Conservation (phyloP, 1,140 invertebrate species). For the Eriocheir sinensis region DNA sequence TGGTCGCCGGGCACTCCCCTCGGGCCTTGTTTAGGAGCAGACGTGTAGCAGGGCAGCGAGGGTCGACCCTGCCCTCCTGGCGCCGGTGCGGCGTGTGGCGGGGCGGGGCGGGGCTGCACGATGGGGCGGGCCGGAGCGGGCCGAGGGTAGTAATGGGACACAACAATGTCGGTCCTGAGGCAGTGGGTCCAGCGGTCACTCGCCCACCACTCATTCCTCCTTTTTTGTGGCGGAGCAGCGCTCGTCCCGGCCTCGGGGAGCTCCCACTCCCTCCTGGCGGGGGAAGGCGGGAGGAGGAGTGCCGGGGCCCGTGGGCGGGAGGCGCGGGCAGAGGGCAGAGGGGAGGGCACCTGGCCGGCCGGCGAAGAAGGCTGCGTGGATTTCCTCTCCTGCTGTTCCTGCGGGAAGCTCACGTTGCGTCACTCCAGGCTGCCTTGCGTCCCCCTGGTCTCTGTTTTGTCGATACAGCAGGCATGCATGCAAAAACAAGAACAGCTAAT, state of each 20-base stretch:
- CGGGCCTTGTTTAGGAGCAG: background rate
- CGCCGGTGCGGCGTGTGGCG: background rate
- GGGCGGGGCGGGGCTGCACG: background rate
- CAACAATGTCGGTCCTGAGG: slow-evolving; percentile 4
- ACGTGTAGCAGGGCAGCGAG: background rate
- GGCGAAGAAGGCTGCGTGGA: background rate
- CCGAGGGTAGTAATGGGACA: background rate
- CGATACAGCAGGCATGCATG: no score
- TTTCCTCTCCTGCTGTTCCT: background rate
- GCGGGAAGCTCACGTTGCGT: background rate
- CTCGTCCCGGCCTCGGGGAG: background rate
- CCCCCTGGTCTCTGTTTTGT: no score
- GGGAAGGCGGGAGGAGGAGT: no score
- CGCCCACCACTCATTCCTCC: slow-evolving; percentile 1
- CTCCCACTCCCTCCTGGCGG: background rate
- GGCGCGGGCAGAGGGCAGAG: background rate
- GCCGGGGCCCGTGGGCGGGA: no score
- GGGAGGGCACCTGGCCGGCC: background rate
- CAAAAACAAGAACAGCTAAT: no score
- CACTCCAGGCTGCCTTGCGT: background rate
- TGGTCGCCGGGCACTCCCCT: background rate
- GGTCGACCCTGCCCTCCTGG: background rate
- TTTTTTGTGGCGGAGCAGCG: background rate
- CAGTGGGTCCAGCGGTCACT: background rate
- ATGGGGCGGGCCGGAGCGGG: background rate